Conservation (phyloP, 2,113 vertebrate species). For the Neopipo cinnamomea region DNA sequence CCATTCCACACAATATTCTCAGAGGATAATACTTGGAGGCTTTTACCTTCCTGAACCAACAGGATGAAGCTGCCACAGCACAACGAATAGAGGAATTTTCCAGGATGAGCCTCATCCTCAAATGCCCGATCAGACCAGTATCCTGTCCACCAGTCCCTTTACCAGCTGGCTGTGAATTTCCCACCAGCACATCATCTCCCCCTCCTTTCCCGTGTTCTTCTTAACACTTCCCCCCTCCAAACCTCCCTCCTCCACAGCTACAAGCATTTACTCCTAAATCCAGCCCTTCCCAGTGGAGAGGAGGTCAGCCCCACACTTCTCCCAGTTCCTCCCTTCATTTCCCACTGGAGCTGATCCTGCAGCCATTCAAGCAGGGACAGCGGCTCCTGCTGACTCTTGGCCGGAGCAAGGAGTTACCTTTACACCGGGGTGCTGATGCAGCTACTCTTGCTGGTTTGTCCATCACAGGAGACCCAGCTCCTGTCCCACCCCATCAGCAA, state of each 20-base stretch:
- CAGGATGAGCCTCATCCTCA: background rate
- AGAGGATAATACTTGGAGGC: background rate
- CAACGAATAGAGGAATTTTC: background rate
- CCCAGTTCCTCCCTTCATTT: background rate
- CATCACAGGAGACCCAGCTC: background rate
- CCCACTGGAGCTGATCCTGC: background rate
- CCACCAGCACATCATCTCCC: background rate
- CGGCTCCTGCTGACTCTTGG: background rate
- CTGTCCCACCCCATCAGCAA: background rate
- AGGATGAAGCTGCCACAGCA: background rate
- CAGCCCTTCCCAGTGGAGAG: background rate
- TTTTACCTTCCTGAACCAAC: background rate
- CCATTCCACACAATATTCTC: background rate
- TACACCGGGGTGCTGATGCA: background rate
- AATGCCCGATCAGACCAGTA: background rate
- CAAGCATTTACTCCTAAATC: background rate
- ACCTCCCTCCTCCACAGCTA: background rate
- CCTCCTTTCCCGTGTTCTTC: background rate
- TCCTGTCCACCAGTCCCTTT: background rate
- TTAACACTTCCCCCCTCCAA: background rate
- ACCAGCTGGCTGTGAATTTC: background rate
- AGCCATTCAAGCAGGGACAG: background rate
- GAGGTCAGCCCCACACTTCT: background rate
- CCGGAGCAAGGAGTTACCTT: background rate
- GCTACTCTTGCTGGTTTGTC: background rate